Percentiles rank a stretch among this genome's conserved stretches.
Evolutionary conservation across 2,888 invertebrate species (phyloP).

Genomic region (Epinotia nisella): DNA sequence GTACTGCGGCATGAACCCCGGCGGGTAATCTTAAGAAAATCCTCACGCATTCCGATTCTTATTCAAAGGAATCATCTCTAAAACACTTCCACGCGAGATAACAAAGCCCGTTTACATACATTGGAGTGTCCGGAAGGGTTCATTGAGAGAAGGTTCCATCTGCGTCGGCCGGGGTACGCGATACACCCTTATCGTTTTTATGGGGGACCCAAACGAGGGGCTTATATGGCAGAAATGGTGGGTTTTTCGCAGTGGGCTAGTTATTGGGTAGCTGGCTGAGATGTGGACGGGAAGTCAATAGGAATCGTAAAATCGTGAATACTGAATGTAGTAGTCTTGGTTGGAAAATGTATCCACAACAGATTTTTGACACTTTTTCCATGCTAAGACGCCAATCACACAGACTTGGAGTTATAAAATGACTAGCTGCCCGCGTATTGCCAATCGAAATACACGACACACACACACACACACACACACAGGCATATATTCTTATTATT

Average conservation of each 20-base stretch:
- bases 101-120: conserved; percentile 34
- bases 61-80: conserved; percentile 35
- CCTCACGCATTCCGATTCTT: conserved; percentile 2
- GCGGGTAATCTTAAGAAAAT: neutral
- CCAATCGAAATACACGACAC: too few relatives aligned
- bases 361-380: too few relatives aligned
- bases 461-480: too few relatives aligned
- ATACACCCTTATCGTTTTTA: conserved; percentile 42
- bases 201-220: conserved; percentile 25
- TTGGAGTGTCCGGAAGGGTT: conserved; percentile 35
- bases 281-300: neutral
- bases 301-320: neutral
- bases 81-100: conserved; percentile 34
- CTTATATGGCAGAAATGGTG: conserved; percentile 24
- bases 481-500: too few relatives aligned
- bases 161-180: conserved; percentile 11
- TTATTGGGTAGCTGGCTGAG: neutral
- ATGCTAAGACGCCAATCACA: too few relatives aligned
- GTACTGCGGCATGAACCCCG: too few relatives aligned
- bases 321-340: neutral
- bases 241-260: conserved; percentile 23
- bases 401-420: too few relatives aligned
- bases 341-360: too few relatives aligned
- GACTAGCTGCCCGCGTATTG: too few relatives aligned
- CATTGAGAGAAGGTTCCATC: conserved; percentile 39